Conservation (phyloP, 1,140 invertebrate genomes). For the Monochamus saltuarius region DNA sequence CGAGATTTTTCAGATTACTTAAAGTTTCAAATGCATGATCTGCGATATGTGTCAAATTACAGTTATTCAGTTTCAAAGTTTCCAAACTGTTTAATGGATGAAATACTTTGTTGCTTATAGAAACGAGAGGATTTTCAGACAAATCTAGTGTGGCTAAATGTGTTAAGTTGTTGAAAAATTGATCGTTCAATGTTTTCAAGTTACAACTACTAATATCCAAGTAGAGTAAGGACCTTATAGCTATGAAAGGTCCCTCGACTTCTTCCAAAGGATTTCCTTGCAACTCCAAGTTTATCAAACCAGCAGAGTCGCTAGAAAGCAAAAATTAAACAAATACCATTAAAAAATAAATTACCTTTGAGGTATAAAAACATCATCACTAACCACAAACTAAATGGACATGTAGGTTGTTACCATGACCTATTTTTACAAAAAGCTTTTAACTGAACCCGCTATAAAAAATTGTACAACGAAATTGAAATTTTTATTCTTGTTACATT, state of each 20-base stretch:
- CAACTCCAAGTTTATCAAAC: slow-evolving; percentile 68
- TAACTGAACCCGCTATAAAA: no score
- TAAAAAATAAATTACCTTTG: no score
- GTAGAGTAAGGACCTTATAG: slow-evolving; percentile 64
- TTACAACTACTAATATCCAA: slow-evolving; percentile 68
- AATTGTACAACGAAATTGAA: no score
- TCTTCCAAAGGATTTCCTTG: slow-evolving; percentile 66
- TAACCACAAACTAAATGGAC: no score
- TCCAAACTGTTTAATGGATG: slow-evolving; percentile 65
- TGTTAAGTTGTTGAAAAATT: slow-evolving; percentile 68
- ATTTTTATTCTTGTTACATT: no score
- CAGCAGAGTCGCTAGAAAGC: slow-evolving; percentile 63
- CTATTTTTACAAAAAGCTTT: no score
- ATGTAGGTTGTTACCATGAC: no score
- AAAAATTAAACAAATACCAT: slow-evolving; percentile 11
- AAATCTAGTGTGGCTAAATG: slow-evolving; percentile 67
- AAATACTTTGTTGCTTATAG: slow-evolving; percentile 60
- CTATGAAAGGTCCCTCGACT: slow-evolving; percentile 65
- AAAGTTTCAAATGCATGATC: slow-evolving; percentile 59
- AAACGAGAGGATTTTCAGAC: slow-evolving; percentile 66
- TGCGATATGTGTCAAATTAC: slow-evolving; percentile 62
- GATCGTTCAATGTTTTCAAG: slow-evolving; percentile 58
- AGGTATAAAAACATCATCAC: no score
- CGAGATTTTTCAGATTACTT: slow-evolving; percentile 64
- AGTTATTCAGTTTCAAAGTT: slow-evolving; percentile 65